phyloP scores from a whole-genome alignment of 1,140 invertebrate species.

The Trichonephila clavata region DNA sequence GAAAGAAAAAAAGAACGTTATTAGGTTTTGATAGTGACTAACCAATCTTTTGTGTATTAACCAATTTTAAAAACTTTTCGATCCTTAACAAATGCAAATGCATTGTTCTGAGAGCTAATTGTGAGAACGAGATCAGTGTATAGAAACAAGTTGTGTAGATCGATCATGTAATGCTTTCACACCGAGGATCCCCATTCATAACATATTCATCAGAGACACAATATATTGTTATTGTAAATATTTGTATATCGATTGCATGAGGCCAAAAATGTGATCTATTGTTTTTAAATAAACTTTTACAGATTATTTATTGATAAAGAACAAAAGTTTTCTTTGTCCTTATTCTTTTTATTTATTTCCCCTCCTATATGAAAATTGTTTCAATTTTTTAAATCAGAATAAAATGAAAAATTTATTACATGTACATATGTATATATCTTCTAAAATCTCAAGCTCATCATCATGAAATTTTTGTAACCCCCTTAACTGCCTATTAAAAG shows the following conservation, averaged over 20 bases:
- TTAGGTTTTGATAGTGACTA: slow-evolving; percentile 91
- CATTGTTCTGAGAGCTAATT: slow-evolving; percentile 52
- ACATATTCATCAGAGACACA: slow-evolving; percentile 70
- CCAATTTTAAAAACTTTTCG: slow-evolving; percentile 36
- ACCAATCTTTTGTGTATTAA: slow-evolving; percentile 79
- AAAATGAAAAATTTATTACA: no score
- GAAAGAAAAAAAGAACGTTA: slow-evolving; percentile 90
- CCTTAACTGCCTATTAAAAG: no score
- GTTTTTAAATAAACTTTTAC: slow-evolving; percentile 78
- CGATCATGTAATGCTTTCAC: slow-evolving; percentile 62
- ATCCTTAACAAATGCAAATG: slow-evolving; percentile 45
- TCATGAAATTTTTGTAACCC: no score
- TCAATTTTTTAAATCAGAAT: no score
- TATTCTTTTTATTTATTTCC: not conserved
- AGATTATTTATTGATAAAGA: slow-evolving; percentile 77
- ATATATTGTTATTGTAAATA: slow-evolving; percentile 76
- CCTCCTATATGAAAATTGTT: not conserved
- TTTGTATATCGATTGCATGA: slow-evolving; percentile 76
- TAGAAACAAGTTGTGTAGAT: slow-evolving; percentile 62
- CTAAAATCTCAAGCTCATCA: no score
- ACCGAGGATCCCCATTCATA: slow-evolving; percentile 48
- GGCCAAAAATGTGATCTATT: slow-evolving; percentile 77
- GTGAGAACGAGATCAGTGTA: slow-evolving; percentile 65
- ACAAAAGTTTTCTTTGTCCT: slow-evolving; percentile 36
- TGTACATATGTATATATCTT: no score